These are phyloP conservation scores for Nephila pilipes DNA, from an alignment of 1,140 invertebrate genomes.

Conservation along the genomic window DNA sequence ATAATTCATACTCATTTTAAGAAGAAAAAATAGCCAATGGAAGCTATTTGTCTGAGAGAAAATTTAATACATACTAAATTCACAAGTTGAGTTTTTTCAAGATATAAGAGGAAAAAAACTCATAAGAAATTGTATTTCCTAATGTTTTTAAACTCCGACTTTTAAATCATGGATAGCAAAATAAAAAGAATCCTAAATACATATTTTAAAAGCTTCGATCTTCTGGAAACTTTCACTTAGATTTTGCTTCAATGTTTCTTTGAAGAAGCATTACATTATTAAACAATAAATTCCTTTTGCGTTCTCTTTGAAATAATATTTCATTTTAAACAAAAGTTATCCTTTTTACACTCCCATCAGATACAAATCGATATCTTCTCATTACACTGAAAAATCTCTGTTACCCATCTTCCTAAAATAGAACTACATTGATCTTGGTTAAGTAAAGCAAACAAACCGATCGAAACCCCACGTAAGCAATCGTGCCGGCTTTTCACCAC, in stretches of 20 bases:
- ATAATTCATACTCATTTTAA: too few species aligned
- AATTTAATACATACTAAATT: too few species aligned
- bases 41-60: too few species aligned
- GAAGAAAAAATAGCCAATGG: too few species aligned
- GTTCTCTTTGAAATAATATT: background rate
- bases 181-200: too few species aligned
- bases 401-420: background rate
- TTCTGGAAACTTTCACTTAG: too few species aligned
- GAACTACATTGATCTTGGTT: background rate
- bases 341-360: background rate
- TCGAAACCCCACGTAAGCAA: background rate
- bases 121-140: too few species aligned
- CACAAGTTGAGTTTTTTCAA: too few species aligned
- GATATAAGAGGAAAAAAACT: too few species aligned
- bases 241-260: background rate
- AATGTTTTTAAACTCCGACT: too few species aligned
- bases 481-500: background rate
- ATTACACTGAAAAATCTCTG: conserved; percentile 9
- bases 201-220: too few species aligned
- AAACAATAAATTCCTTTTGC: background rate
- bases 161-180: too few species aligned
- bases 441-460: conserved; percentile 3
- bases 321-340: background rate
- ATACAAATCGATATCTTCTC: background rate
- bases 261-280: background rate